Conservation (phyloP, 2,113 vertebrate genomes). For the Puffinus mauretanicus region DNA sequence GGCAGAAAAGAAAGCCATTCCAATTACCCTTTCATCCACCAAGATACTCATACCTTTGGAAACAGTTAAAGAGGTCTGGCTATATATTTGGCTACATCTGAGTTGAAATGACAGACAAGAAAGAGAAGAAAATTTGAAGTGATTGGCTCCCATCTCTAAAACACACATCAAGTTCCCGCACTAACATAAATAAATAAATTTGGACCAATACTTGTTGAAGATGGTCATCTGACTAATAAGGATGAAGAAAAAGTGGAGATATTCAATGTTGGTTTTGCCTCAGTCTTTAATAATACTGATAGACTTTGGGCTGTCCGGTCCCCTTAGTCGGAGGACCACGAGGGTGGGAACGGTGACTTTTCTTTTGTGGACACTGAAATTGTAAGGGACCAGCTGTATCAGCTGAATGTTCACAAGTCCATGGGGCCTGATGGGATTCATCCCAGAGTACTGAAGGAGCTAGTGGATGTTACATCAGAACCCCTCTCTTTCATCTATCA, state of each 20-base stretch:
- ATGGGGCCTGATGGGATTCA: neutral
- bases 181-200: neutral
- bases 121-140: neutral
- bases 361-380: neutral
- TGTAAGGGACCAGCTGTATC: neutral
- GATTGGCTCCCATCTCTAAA: neutral
- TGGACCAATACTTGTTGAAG: neutral
- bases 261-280: neutral
- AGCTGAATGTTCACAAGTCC: neutral
- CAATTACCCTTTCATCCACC: neutral
- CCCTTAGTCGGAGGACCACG: neutral
- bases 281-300: neutral
- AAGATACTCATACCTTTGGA: neutral
- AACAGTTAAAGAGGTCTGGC: neutral
- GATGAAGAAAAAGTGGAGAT: neutral
- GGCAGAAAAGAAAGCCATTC: neutral
- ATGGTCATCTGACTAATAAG: neutral
- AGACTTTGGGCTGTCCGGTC: neutral
- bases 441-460: neutral
- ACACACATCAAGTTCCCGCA: fast-evolving
- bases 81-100: neutral
- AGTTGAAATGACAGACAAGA: neutral
- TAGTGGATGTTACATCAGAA: neutral
- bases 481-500: neutral
- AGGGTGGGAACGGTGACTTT: neutral